phyloP scores from a whole-genome alignment of 2,888 invertebrate species.

The Lepidocyrtoides sp. region DNA sequence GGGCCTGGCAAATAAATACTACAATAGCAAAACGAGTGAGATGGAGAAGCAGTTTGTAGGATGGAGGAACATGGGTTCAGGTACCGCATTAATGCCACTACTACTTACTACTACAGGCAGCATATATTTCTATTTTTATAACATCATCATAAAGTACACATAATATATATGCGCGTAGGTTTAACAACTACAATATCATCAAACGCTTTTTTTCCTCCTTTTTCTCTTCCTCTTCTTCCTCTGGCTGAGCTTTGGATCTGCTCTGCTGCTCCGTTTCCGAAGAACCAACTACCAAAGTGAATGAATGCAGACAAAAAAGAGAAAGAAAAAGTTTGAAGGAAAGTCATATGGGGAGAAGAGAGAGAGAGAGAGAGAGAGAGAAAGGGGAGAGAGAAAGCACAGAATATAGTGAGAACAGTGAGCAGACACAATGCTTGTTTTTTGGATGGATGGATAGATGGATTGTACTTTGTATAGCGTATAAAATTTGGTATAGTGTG shows the following conservation, averaged over 20 bases:
- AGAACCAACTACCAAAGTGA: neutral
- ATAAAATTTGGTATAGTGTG: too few species aligned
- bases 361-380: neutral
- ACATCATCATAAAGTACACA: constrained; percentile 13
- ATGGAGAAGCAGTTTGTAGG: neutral
- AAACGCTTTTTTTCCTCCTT: too few species aligned
- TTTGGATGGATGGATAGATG: neutral
- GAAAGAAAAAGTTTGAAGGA: neutral
- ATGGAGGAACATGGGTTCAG: constrained; percentile 66
- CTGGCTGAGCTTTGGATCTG: neutral
- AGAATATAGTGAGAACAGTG: neutral
- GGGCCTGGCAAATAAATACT: neutral
- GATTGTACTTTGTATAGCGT: neutral
- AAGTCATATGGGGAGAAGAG: neutral
- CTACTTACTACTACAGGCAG: too few species aligned
- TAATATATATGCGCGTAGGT: too few species aligned
- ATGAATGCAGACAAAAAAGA: neutral
- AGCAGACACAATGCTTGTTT: neutral
- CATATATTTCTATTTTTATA: neutral
- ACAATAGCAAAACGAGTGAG: neutral
- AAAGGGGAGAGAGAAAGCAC: neutral
- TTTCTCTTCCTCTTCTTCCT: neutral
- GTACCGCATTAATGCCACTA: constrained; percentile 51
- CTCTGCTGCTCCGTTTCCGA: neutral
- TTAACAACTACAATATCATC: too few species aligned